Evolutionary conservation across 2,113 vertebrate genomes (phyloP), one percentile per base, ranked within the genome.

Genomic region (Emydura subglobosa): DNA sequence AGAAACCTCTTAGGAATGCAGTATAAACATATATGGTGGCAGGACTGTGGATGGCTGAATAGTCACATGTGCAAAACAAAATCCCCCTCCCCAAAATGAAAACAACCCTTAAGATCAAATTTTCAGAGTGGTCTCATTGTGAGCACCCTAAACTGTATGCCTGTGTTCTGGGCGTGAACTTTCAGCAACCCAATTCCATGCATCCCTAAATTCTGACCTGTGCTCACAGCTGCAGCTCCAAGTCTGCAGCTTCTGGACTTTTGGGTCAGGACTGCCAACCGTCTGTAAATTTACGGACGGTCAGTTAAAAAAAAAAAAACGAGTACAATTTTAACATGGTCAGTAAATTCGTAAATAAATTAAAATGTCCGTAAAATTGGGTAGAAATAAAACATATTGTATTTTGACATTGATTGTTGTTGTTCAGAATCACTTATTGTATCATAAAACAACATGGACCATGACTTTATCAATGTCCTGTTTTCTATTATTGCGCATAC

Each of bases 21-120:
- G 17, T 39, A 80, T 34, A 91, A 97, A 89, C 93, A 96, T 78
- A 83, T 78, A 83, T 82, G 90, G 79, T 42, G 54, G 89, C 87
- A 95, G 82, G 55, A 22, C 85, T 83, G 72, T 90, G 87, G 1
- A 51, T 79, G 61, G 79, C 61, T 91, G 89, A 81, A 82, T 85
- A 91, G 87, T 94, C 90, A 93, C 61, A 93, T 50, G 89, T 92
- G 91, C 85, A 94, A 74, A 80, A 82, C 84, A 87, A 54, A 85
- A 54, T 34, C 25, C 57, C 5, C 14, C 31, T 29, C 7, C 29
- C 7, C 5, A n/a, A 91, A 95, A 47, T 90, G 91, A 95, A 80
- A 96, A 96, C 84, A 83, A 68, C 89, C 83, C 12, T 53, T 76
- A 76, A 93, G 83, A 9, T 91, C 55, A 92, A 1, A 9, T 94